Evolutionary conservation across 2,113 vertebrate genomes (phyloP), one percentile per base, ranked within the genome.

Genomic region (Chitala chitala): DNA sequence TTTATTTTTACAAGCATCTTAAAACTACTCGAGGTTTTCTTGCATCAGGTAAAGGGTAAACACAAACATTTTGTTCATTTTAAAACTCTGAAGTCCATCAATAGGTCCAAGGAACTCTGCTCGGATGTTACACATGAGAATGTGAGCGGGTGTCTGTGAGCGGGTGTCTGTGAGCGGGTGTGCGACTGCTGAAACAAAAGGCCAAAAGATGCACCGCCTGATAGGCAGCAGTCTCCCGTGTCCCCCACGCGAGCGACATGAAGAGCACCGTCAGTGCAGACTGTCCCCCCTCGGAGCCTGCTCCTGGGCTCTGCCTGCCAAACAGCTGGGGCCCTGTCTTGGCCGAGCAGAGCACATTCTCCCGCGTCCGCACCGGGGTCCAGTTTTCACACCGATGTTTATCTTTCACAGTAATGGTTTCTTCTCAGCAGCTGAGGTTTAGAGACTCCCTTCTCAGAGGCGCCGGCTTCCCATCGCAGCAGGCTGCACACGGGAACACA

Each of bases 301-400:
- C 29, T n/a, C 54, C 54, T 24, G 26, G n/a, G 6, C 13, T n/a
- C 24, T 50, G 36, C 5, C 50, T 1, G 64, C 73, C 63, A 68
- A 58, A 75, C 73, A 68, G 64, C 73, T 75, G 73, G 73, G 53
- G 50, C 33, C 51, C 9, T 20, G 2, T 53, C 61, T 26, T 74
- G 73, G 73, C 73, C 29, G 13, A n/a, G 20, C 48, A 53, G 48
- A 53, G 48, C 48, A 15, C 31, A 24, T 48, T 50, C 63, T 31
- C n/a, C 69, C 24, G 65, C 5, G 58, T 73, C 72, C 58, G 48
- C 48, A 13, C 20, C 7, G n/a, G n/a, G 31, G 46, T 26, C 48
- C 73, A 55, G 61, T 54, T 68, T 66, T 74, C 61, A 55, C 73
- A 44, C 73, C 55, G 33, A 74, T 53, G 63, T 68, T 74, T 66